phyloP scores from a whole-genome alignment of 2,888 invertebrate species.

The Poecilobothrus nobilitatus region DNA sequence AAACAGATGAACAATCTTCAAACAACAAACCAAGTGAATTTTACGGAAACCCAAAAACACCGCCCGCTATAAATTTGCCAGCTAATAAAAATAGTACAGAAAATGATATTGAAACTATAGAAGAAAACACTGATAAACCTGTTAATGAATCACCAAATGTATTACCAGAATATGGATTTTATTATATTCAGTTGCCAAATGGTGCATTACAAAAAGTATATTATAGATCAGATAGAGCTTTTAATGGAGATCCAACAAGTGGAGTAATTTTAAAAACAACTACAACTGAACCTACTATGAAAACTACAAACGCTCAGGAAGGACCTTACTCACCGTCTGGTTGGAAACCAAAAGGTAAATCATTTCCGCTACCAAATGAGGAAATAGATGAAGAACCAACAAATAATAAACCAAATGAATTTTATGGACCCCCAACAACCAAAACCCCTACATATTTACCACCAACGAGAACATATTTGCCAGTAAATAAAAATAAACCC shows the following conservation, averaged over 20 bases:
- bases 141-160: not conserved
- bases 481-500: not conserved
- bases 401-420: not conserved
- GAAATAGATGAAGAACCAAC: not conserved
- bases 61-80: not conserved
- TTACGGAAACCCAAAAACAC: not conserved
- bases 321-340: not conserved
- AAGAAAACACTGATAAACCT: not conserved
- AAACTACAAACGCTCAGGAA: not conserved
- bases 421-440: not conserved
- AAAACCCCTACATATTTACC: not conserved
- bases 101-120: not conserved
- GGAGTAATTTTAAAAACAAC: too few species aligned
- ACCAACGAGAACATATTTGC: not conserved
- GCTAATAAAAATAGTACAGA: not conserved
- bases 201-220: constrained; percentile 2
- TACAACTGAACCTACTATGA: not conserved
- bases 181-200: constrained; percentile 10
- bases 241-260: too few species aligned
- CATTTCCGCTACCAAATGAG: not conserved
- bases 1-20: not conserved
- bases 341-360: not conserved
- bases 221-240: not conserved
- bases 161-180: not conserved
- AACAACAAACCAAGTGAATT: not conserved